Evolutionary conservation across 2,888 invertebrate genomes (phyloP).

Genomic region (Anorthoa munda): DNA sequence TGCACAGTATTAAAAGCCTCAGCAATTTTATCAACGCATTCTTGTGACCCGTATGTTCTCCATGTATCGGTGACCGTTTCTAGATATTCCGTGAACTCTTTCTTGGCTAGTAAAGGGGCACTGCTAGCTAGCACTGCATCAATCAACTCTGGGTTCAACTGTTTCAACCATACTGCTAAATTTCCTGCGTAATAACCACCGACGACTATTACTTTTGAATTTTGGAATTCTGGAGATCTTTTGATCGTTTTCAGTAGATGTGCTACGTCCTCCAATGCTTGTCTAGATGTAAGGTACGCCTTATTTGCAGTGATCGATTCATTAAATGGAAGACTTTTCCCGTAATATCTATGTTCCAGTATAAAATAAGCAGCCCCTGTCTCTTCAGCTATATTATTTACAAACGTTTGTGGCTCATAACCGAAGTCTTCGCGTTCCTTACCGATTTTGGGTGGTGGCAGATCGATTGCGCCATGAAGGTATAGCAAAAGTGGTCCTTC

Average conservation of each 20-base stretch:
- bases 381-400: conserved; percentile 80
- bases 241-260: conserved; percentile 73
- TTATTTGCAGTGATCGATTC: conserved; percentile 73
- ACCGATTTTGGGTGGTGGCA: background rate
- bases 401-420: conserved; percentile 41
- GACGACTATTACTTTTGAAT: background rate
- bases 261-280: conserved; percentile 82
- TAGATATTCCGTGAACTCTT: conserved; percentile 81
- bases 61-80: conserved; percentile 81
- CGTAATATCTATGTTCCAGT: conserved; percentile 84
- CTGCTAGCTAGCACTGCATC: conserved; percentile 82
- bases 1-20: conserved; percentile 74
- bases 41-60: conserved; percentile 75
- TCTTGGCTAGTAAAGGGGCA: conserved; percentile 83
- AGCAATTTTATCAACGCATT: conserved; percentile 74
- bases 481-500: conserved; percentile 80
- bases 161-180: conserved; percentile 1
- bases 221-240: conserved; percentile 64
- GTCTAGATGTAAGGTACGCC: conserved; percentile 78
- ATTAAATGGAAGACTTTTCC: conserved; percentile 79
- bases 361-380: conserved; percentile 81
- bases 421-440: background rate
- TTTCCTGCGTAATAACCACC: background rate
- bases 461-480: conserved; percentile 75
- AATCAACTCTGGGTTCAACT: conserved; percentile 62